These are phyloP conservation scores for Isichthys henryi DNA, from an alignment of 2,113 vertebrate genomes.

Conservation along the genomic window DNA sequence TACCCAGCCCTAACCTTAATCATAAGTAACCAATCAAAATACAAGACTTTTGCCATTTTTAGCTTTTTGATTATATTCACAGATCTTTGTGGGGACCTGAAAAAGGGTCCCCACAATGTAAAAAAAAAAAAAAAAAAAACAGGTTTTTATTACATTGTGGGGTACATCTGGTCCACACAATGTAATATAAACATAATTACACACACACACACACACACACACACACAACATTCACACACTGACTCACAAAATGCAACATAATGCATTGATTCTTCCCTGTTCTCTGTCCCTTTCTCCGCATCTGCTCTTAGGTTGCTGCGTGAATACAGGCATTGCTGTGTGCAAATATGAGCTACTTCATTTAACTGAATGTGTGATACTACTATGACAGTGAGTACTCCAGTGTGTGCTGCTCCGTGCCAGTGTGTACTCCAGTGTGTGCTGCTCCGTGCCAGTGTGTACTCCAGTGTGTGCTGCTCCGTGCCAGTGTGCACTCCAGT, in stretches of 20 bases:
- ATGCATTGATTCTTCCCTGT: not conserved
- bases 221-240: slow-evolving; percentile 20
- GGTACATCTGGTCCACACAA: too few species aligned
- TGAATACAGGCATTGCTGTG: not conserved
- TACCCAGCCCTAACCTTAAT: too few species aligned
- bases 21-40: too few species aligned
- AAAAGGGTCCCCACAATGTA: too few species aligned
- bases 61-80: too few species aligned
- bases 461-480: not conserved
- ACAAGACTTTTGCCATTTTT: too few species aligned
- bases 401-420: not conserved
- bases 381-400: not conserved
- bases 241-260: not conserved
- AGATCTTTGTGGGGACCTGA: too few species aligned
- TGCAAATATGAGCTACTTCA: not conserved
- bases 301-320: not conserved
- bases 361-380: not conserved
- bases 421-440: not conserved
- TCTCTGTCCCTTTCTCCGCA: not conserved
- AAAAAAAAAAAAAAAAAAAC: too few species aligned
- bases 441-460: not conserved
- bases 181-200: too few species aligned
- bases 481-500: not conserved
- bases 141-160: too few species aligned
- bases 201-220: slow-evolving; percentile 14